Base-by-base conservation (phyloP, 1,140 invertebrate genomes). In the Propsilocerus akamusi region DNA sequence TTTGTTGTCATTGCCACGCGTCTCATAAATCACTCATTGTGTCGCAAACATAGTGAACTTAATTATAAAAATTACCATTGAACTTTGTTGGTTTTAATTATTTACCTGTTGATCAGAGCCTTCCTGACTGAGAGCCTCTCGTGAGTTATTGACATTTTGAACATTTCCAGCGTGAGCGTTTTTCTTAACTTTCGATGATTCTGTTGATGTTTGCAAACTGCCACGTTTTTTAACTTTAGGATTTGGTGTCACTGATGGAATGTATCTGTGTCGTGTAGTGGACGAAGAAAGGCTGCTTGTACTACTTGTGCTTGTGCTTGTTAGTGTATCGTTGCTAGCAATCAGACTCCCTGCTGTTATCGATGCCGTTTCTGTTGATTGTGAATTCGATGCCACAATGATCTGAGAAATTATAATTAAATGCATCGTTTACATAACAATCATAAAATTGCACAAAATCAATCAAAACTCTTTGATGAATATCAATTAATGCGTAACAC, bases 141-240 rank as follows among this genome's bases (percentile, higher is more conserved):
- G n/a, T 41, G 34, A 41, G 34, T 20, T 41, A 20, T 41, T 41
- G 34, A 41, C 34, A 41, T 41, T 41, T 41, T 41, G 34, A 20
- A 41, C 34, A 20, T 41, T 41, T 1, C 34, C 34, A 20, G 34
- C 14, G 14, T 41, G 34, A 17, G 34, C 34, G 22, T 41, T 41
- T 17, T 41, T 41, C 17, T 41, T 41, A 5, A 41, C 17, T 41
- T 41, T 41, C 3, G 34, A 8, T 30, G 28, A 11, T 30, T 8
- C n/a, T 30, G 28, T 11, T 30, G 28, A 17, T 10, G 34, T 17
- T 5, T 41, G 34, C 22, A 20, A 20, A 17, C 32, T 37, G 14
- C 34, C 34, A 10, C 34, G 34, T 17, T 41, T 41, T 10, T 41
- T 41, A 20, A 41, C 34, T 41, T 41, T 41, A 4, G 34, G 34